Conservation (phyloP, 1,140 invertebrate genomes). For the Cotesia vestalis region DNA sequence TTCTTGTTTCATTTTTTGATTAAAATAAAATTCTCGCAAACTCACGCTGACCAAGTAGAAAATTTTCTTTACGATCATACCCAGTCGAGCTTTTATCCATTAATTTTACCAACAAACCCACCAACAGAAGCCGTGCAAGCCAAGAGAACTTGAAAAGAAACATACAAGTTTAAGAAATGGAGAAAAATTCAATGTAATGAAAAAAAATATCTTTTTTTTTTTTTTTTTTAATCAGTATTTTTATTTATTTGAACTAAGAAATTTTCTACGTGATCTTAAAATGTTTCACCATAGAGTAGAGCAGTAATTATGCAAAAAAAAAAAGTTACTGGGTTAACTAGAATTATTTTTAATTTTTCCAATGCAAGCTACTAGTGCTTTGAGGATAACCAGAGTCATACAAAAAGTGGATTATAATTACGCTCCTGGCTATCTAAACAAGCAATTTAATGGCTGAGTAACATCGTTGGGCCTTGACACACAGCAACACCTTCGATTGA, state of each 20-base stretch:
- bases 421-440: constrained; percentile 13
- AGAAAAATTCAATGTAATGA: no score
- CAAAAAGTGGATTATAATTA: constrained; percentile 13
- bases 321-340: no score
- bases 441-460: constrained; percentile 35
- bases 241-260: no score
- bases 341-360: background rate
- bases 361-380: constrained; percentile 10
- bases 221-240: no score
- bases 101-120: background rate
- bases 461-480: constrained; percentile 24
- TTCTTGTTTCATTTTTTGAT: no score
- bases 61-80: background rate
- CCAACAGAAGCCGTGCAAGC: background rate
- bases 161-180: no score
- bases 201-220: no score
- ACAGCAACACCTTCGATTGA: constrained; percentile 18
- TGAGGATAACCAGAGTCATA: background rate
- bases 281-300: no score
- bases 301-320: no score
- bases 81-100: background rate
- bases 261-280: no score
- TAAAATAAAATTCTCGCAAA: background rate
- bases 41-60: constrained; percentile 2
- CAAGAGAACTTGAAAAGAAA: no score